These are phyloP conservation scores for Sinohyriopsis cumingii DNA, from an alignment of 2,888 invertebrate species.

Conservation along the genomic window DNA sequence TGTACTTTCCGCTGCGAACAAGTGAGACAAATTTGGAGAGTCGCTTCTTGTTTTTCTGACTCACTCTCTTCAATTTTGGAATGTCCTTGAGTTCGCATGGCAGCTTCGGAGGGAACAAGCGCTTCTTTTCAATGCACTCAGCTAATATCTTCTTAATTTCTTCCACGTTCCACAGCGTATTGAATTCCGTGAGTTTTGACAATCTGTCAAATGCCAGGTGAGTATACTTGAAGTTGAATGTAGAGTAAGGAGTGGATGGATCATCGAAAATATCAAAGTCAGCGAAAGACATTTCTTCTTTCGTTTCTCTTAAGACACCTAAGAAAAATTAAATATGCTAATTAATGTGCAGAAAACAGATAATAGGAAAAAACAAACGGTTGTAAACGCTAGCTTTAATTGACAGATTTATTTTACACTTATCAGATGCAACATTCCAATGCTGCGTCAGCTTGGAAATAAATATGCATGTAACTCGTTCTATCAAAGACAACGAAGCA, in stretches of 20 bases:
- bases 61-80: conserved; percentile 44
- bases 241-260: conserved; percentile 70
- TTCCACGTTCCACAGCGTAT: conserved; percentile 69
- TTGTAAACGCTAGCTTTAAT: background rate
- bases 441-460: no score
- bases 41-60: conserved; percentile 43
- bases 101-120: conserved; percentile 39
- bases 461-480: no score
- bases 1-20: conserved; percentile 29
- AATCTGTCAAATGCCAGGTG: conserved; percentile 71
- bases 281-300: conserved; percentile 71
- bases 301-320: conserved; percentile 70
- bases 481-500: no score
- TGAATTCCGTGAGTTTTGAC: conserved; percentile 72
- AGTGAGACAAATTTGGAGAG: conserved; percentile 37
- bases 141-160: conserved; percentile 67
- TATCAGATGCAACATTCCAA: no score
- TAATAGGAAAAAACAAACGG: background rate
- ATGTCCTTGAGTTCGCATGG: conserved; percentile 47
- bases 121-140: conserved; percentile 55
- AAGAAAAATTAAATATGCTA: conserved; percentile 15
- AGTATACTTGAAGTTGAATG: conserved; percentile 73
- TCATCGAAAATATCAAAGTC: conserved; percentile 73
- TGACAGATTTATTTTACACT: background rate
- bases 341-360: background rate